Base-by-base conservation (phyloP, 2,888 invertebrate species). In the Trichogramma evanescens region DNA sequence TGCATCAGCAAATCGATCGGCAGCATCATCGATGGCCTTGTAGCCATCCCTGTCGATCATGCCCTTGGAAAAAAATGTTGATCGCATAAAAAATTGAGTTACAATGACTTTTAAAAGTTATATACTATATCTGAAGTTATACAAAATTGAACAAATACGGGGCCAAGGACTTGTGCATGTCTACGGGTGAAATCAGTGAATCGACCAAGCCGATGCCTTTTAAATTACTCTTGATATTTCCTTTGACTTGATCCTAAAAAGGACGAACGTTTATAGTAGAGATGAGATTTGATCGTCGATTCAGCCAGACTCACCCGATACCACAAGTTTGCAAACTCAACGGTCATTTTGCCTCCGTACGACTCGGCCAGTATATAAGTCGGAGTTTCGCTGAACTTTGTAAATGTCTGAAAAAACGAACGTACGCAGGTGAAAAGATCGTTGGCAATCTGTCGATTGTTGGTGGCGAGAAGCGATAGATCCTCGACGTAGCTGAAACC, bases 281-380 rank as follows among this genome's bases (percentile, higher is more conserved):
- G 26, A 26, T 26, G 26, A 26, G 26, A 26, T 2, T 26, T 2
- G 26, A 26, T 26, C 2, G 26, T 26, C 26, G 26, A 26, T 26
- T 26, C 26, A 26, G 26, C 3, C 26, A 26, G 26, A 49, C 48
- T 67, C 72, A 85, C 86, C 77, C 83, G 79, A 58, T 80, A 72
- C 74, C 86, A 81, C 9, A 66, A 49, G 7, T 80, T 74, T 7
- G 88, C 91, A 75, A 94, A 93, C 70, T 91, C 91, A 1, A 89
- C 86, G 0, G 91, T 88, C 92, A 94, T 94, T 80, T 95, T 95
- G 3, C 94, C 94, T 10, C 95, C 95, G 75, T 95, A 95, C 0
- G 93, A 93, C 77, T 95, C 93, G 10, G 89, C 89, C 71, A 91
- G 89, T 63, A 95, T 90, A 72, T 93, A 94, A 48, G 92, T 80